Evolutionary conservation across 2,888 invertebrate genomes (phyloP).

Genomic region (Petrophora chlorosata): DNA sequence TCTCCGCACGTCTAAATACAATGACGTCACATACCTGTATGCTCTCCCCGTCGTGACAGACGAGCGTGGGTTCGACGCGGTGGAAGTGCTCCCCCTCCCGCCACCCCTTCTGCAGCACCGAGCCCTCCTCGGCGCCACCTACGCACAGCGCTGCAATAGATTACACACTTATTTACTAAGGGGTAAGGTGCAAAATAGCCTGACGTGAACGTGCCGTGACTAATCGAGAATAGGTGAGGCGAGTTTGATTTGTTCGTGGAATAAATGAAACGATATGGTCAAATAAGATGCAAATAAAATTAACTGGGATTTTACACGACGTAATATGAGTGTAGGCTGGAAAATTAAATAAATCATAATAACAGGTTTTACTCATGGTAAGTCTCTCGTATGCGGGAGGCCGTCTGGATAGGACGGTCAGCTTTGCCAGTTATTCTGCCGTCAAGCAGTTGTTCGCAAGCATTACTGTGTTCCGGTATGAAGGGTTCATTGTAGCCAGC

Average conservation of each 20-base stretch:
- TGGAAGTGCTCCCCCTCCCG: slow-evolving; percentile 90
- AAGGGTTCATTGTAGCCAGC: too few species aligned
- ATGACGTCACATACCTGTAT: slow-evolving; percentile 88
- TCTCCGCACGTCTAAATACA: not conserved
- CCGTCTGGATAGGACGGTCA: too few species aligned
- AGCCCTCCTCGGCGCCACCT: slow-evolving; percentile 69
- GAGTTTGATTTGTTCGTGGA: not conserved
- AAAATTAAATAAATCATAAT: too few species aligned
- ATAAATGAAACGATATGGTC: not conserved
- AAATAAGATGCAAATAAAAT: slow-evolving; percentile 2
- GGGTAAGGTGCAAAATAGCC: slow-evolving; percentile 10
- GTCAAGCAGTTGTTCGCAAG: too few species aligned
- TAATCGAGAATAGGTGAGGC: too few species aligned
- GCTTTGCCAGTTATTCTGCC: too few species aligned
- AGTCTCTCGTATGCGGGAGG: too few species aligned
- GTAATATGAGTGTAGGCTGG: too few species aligned
- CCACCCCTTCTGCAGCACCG: slow-evolving; percentile 86
- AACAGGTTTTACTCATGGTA: too few species aligned
- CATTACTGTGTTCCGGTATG: too few species aligned
- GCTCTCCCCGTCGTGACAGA: slow-evolving; percentile 96
- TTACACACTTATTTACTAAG: slow-evolving; percentile 32
- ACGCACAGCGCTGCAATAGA: slow-evolving; percentile 60
- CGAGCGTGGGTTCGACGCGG: slow-evolving; percentile 90
- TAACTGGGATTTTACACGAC: not conserved
- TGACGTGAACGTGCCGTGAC: not conserved